These are phyloP conservation scores for Bombus pyrosoma DNA, from an alignment of 1,140 invertebrate species.

Conservation along the genomic window DNA sequence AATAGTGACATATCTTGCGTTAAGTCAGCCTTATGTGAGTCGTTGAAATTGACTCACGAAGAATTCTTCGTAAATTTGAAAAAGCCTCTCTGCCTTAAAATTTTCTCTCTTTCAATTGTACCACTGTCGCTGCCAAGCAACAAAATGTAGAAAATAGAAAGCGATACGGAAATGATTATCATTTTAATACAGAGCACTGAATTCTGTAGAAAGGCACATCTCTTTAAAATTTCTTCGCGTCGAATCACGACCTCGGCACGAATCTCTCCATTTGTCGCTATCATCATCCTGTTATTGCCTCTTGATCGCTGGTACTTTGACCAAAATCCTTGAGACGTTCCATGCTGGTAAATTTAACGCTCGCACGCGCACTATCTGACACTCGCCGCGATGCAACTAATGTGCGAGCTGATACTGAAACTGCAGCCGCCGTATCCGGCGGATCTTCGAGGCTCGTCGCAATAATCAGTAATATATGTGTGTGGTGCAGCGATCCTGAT, in stretches of 20 bases:
- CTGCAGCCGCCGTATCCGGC: constrained; percentile 30
- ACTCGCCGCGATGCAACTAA: constrained; percentile 38
- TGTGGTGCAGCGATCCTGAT: not conserved
- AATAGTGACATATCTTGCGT: no score
- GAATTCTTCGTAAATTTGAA: no score
- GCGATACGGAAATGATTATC: no score
- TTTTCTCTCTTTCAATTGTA: no score
- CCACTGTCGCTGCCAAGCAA: no score
- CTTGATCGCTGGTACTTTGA: not conserved
- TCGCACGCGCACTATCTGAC: constrained; percentile 47
- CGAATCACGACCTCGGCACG: not conserved
- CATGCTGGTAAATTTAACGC: constrained; percentile 46
- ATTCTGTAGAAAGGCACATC: no score
- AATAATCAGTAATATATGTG: constrained; percentile 41
- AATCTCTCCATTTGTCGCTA: not conserved
- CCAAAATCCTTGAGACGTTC: constrained; percentile 44
- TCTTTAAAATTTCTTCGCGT: not conserved
- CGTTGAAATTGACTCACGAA: no score
- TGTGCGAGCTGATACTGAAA: constrained; percentile 26
- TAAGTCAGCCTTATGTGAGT: no score
- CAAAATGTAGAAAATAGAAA: no score
- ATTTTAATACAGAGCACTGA: no score
- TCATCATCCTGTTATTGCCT: not conserved
- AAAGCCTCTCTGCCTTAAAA: no score
- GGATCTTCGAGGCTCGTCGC: constrained; percentile 41